Base-by-base conservation (phyloP, 2,797 vertebrate species). In the Periophthalmus magnuspinnatus region DNA sequence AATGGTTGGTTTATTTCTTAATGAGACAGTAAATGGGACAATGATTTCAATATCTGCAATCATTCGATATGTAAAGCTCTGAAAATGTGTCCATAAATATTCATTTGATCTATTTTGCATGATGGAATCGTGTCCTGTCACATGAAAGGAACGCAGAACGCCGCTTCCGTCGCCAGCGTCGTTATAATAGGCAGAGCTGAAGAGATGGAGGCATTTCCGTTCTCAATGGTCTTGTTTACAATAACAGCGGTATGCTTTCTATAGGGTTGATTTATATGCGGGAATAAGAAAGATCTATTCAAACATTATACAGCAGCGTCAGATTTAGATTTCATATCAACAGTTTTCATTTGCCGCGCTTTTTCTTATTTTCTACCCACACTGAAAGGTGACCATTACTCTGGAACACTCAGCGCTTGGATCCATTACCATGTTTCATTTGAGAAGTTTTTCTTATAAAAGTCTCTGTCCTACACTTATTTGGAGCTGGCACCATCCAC, bases 101-200 rank as follows among this genome's bases (percentile, higher is more conserved):
- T 28, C 14, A 64, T 48, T 47, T 36, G 58, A 61, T 61, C 33
- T 61, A 61, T 36, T n/a, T 21, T 41, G 38, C 60, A 63, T 64
- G 38, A 64, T 28, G 38, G 38, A 64, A 28, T 24, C 21, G 21
- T 63, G 61, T 64, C 16, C 21, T 47, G 61, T 64, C 61, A 47
- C 61, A 64, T 47, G 22, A 64, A 64, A 64, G 41, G 21, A 28
- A 64, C 38, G 7, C 61, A 28, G 61, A 64, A 64, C 6, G 41
- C 61, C 9, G n/a, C 61, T 47, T 63, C 61, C 9, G 21, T 5
- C 21, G 60, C 59, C 33, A 61, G 33, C 21, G 33, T n/a, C 34
- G 21, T 22, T 22, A 62, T 45, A 45, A 41, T 22, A 47, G 11
- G 2, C 21, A 24, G n/a, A 36, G 41, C 13, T 63, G 17, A 14